Base-by-base conservation (phyloP, 2,797 vertebrate species). In the Melanotaenia boesemani region DNA sequence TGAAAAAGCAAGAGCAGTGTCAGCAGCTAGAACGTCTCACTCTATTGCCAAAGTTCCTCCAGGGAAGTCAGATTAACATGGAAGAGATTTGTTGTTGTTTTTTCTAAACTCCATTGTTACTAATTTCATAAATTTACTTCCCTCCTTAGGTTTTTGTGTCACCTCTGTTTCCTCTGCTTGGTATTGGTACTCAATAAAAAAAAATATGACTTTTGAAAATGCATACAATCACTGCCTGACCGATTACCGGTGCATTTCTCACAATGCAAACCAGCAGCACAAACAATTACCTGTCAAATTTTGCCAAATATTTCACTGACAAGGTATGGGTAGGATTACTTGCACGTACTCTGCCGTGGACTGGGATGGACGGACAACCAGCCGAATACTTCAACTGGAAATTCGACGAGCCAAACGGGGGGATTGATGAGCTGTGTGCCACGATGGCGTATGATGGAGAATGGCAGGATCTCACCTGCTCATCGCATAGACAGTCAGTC, bases 251-350 rank as follows among this genome's bases (percentile, higher is more conserved):
- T 0, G 1, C 0, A 7, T 0, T 77, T 28, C 46, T 48, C 32
- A n/a, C 46, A 50, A n/a, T 50, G 6, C 18, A 50, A n/a, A n/a
- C 6, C 18, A n/a, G 20, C 1, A n/a, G 3, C 2, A 9, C 10
- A 2, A 50, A 22, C 48, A 10, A 8, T n/a, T 3, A 2, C 18
- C 20, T 8, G 7, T n/a, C 16, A 48, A 8, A 10, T 8, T 6
- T 6, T 20, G 18, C 18, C 9, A 0, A 0, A 1, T 12, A 1
- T 0, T 32, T 60, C 69, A 26, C 6, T 4, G 32, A 3, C 20
- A 72, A 72, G 28, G 77, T 70, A 52, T 80, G 80, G 80, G 80
- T 82, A 7, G 83, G 77, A 20, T 50, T 81, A 22, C 1, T 6
- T 2, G 10, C 2, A 2, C 0, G 0, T 22, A 6, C 8, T 3